These are phyloP conservation scores for Plecotus auritus DNA, from an alignment of 2,113 vertebrate genomes.

Conservation along the genomic window DNA sequence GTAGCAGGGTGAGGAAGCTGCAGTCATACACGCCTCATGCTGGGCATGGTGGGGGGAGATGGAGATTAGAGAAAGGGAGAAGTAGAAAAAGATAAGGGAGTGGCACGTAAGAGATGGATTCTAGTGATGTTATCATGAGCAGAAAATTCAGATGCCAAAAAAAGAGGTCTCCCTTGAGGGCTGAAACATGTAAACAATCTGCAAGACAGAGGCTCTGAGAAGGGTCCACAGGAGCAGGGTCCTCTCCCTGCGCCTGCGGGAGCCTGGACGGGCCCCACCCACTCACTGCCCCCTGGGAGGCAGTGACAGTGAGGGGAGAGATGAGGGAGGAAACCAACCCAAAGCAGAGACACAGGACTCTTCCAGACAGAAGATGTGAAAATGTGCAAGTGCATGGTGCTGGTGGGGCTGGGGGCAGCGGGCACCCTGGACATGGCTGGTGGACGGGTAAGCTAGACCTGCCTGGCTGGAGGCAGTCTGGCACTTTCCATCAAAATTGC, in stretches of 20 bases:
- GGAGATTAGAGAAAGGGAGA: background rate
- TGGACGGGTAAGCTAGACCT: background rate
- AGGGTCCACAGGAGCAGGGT: background rate
- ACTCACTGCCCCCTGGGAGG: background rate
- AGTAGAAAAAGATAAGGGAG: background rate
- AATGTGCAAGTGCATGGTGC: background rate
- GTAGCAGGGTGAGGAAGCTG: background rate
- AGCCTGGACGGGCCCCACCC: background rate
- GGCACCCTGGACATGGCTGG: rapidly evolving
- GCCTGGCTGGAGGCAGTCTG: background rate
- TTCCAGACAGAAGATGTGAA: background rate
- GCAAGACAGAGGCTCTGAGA: background rate
- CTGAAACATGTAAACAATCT: background rate
- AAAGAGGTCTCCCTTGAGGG: background rate
- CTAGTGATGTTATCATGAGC: background rate
- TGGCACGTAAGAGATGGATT: background rate
- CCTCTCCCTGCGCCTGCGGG: background rate
- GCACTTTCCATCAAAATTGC: background rate
- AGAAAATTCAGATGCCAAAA: background rate
- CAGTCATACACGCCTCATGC: too few species aligned
- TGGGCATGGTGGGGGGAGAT: too few species aligned
- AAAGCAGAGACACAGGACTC: background rate
- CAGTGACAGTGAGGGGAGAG: rapidly evolving
- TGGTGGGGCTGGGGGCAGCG: background rate
- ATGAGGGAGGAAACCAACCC: background rate